Evolutionary conservation across 2,113 vertebrate species (phyloP).

Genomic region (cat (Felis catus)): F.catus_Fca126_mat1.0 CM031427.1:29359501-29360000

Average conservation of each 20-base stretch:
- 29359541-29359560: conserved; percentile 96
- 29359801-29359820: not conserved
- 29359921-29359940: not conserved
- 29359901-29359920: not conserved
- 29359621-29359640: conserved; percentile 28
- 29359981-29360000: not conserved
- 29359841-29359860: not conserved
- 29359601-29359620: conserved; percentile 88
- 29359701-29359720: not conserved
- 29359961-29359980: not conserved
- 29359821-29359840: not conserved
- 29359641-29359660: not conserved
- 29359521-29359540: conserved; percentile 98
- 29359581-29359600: conserved; percentile 95
- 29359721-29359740: not conserved
- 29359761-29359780: not conserved
- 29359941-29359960: not conserved
- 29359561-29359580: conserved; percentile 97
- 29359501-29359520: conserved; percentile 97
- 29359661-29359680: not conserved
- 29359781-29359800: not conserved
- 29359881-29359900: not conserved
- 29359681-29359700: conserved; percentile 25
- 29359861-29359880: not conserved
- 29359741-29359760: not conserved